A percentile compares a stretch with the other conserved stretches of the same genome.
Evolutionary conservation across 1,140 invertebrate genomes (phyloP).

Genomic region (Drosophila equinoxialis): DNA sequence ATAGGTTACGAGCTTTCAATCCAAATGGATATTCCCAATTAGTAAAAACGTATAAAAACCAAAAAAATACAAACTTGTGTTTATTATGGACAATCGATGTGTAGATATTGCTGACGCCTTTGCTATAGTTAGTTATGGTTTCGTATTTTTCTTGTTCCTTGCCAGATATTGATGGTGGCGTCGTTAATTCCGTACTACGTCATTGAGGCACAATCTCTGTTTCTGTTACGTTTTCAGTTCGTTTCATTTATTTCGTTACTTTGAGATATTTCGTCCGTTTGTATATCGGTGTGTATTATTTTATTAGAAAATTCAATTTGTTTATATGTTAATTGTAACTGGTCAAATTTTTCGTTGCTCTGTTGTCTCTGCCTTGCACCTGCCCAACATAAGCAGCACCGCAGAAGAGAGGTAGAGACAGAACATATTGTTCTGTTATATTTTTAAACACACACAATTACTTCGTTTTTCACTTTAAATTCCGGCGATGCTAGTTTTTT

Average conservation of each 20-base stretch:
- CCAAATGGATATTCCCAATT: not conserved
- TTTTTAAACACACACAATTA: slow-evolving; percentile 55
- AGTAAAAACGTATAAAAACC: slow-evolving; percentile 20
- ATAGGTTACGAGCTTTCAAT: not conserved
- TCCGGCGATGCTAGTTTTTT: not conserved
- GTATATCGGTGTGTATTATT: slow-evolving; percentile 27
- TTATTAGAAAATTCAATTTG: slow-evolving; percentile 29
- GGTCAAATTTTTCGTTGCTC: slow-evolving; percentile 13
- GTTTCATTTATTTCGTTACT: slow-evolving; percentile 27
- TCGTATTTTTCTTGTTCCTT: slow-evolving; percentile 42
- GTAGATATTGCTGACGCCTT: slow-evolving; percentile 10
- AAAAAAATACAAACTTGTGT: slow-evolving; percentile 25
- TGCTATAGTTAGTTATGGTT: slow-evolving; percentile 3
- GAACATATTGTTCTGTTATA: slow-evolving; percentile 26
- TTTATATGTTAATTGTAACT: not conserved
- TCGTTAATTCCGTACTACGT: slow-evolving; percentile 15
- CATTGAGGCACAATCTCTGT: slow-evolving; percentile 25
- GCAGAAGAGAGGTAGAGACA: not conserved
- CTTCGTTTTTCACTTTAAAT: slow-evolving; percentile 37
- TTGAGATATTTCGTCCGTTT: slow-evolving; percentile 14
- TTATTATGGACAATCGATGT: slow-evolving; percentile 47
- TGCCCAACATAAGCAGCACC: slow-evolving; percentile 2
- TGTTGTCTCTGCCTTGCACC: slow-evolving; percentile 26
- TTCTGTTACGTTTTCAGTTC: slow-evolving; percentile 38
- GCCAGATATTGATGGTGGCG: slow-evolving; percentile 29